phyloP scores from a whole-genome alignment of 1,140 invertebrate species.

The Parasteatoda tepidariorum region DNA sequence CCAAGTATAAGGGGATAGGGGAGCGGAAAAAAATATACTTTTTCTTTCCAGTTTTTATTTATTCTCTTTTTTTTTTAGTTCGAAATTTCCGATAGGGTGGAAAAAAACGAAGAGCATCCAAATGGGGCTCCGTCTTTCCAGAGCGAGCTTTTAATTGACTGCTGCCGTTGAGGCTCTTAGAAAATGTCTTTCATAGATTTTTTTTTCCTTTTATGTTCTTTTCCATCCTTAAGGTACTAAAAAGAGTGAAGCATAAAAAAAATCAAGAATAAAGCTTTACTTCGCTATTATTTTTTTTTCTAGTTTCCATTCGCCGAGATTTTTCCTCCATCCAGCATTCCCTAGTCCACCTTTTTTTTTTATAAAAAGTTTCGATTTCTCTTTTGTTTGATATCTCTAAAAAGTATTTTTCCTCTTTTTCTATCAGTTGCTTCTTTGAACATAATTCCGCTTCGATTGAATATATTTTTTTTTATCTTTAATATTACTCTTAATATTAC shows the following conservation, averaged over 20 bases:
- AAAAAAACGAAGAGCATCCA: neutral
- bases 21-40: neutral
- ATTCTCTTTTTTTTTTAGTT: neutral
- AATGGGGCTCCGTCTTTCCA: conserved; percentile 16
- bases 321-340: no score
- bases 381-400: neutral
- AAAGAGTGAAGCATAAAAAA: neutral
- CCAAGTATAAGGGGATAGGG: conserved; percentile 41
- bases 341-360: neutral
- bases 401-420: neutral
- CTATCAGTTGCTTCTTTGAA: no score
- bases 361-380: neutral
- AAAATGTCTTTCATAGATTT: conserved; percentile 1
- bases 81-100: conserved; percentile 39
- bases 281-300: no score
- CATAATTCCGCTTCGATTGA: no score
- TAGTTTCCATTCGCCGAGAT: no score
- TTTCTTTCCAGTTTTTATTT: neutral
- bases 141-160: conserved; percentile 56
- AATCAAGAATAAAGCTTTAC: no score
- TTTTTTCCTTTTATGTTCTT: neutral
- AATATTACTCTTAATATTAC: no score
- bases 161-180: neutral
- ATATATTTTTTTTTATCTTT: no score
- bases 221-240: neutral